A percentile compares a stretch with the other conserved stretches of the same genome.
phyloP scores from a whole-genome alignment of 2,888 invertebrate genomes.

The Lepeophtheirus nordmannii region DNA sequence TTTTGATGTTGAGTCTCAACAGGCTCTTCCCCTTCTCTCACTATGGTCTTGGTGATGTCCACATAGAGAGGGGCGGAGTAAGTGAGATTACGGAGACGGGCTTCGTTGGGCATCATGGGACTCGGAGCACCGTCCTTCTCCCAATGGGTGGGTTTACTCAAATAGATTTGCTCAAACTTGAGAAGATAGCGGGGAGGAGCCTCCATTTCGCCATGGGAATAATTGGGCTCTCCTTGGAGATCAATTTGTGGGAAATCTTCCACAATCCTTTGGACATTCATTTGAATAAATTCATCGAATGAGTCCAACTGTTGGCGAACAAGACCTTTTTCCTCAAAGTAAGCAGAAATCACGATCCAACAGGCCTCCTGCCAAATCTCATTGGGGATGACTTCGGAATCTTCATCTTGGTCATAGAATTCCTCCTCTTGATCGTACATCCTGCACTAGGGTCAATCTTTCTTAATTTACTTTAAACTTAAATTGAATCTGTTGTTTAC shows the following conservation, averaged over 20 bases:
- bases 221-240: constrained; percentile 89
- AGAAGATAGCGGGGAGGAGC: constrained; percentile 75
- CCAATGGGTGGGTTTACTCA: constrained; percentile 99
- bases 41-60: constrained; percentile 90
- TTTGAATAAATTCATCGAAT: constrained; percentile 98
- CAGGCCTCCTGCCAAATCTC: constrained; percentile 99
- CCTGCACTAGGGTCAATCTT: background rate
- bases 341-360: constrained; percentile 99
- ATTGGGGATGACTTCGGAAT: constrained; percentile 85
- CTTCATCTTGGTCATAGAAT: constrained; percentile 36
- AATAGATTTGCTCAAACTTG: constrained; percentile 96
- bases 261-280: constrained; percentile 98
- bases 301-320: constrained; percentile 97
- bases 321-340: constrained; percentile 98
- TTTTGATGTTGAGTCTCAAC: constrained; percentile 56
- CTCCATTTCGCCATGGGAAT: constrained; percentile 80
- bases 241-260: constrained; percentile 98
- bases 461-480: too few relatives aligned
- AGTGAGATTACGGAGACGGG: constrained; percentile 77
- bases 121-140: constrained; percentile 98
- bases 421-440: constrained; percentile 2
- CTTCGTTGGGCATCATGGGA: constrained; percentile 99
- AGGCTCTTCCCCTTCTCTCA: constrained; percentile 76
- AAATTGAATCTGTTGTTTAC: too few relatives aligned
- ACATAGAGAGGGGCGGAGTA: constrained; percentile 98